phyloP scores from a whole-genome alignment of 2,888 invertebrate species.

The Serrognathus titanus region DNA sequence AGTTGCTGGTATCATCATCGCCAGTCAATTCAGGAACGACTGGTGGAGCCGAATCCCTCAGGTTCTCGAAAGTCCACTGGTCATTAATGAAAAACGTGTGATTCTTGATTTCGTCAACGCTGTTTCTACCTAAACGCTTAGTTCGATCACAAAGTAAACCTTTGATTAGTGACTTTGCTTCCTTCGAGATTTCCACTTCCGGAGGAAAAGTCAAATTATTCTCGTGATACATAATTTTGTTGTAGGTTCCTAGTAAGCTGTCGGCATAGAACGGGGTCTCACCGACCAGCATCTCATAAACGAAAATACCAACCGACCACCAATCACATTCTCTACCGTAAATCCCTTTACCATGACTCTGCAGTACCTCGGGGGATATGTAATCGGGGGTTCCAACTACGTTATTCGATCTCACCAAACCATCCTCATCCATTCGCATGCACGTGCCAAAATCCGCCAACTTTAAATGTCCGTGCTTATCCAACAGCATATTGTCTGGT shows the following conservation, averaged over 20 bases:
- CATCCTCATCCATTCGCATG: conserved; percentile 97
- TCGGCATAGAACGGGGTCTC: conserved; percentile 99
- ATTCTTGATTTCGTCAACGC: conserved; percentile 89
- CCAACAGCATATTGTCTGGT: conserved; percentile 97
- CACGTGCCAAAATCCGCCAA: conserved; percentile 99
- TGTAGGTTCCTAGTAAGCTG: conserved; percentile 95
- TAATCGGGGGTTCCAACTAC: conserved; percentile 99
- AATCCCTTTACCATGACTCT: conserved; percentile 88
- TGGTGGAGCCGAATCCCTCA: conserved; percentile 91
- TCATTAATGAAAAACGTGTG: conserved; percentile 96
- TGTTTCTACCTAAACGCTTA: conserved; percentile 84
- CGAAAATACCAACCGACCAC: conserved; percentile 99
- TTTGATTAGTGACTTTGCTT: conserved; percentile 85
- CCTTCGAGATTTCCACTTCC: conserved; percentile 88
- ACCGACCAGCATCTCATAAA: conserved; percentile 98
- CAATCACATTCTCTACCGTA: conserved; percentile 98
- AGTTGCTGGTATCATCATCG: conserved; percentile 98
- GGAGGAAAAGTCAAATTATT: conserved; percentile 94
- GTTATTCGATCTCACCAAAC: conserved; percentile 92
- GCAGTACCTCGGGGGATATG: conserved; percentile 97
- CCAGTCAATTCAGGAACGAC: conserved; percentile 93
- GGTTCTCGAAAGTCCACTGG: conserved; percentile 96
- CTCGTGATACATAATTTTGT: conserved; percentile 98
- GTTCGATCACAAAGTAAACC: conserved; percentile 91
- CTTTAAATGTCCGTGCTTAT: conserved; percentile 93